Percentiles rank a stretch among this genome's conserved stretches.
phyloP scores from a whole-genome alignment of 2,113 vertebrate species.

The Peromyscus maniculatus region DNA sequence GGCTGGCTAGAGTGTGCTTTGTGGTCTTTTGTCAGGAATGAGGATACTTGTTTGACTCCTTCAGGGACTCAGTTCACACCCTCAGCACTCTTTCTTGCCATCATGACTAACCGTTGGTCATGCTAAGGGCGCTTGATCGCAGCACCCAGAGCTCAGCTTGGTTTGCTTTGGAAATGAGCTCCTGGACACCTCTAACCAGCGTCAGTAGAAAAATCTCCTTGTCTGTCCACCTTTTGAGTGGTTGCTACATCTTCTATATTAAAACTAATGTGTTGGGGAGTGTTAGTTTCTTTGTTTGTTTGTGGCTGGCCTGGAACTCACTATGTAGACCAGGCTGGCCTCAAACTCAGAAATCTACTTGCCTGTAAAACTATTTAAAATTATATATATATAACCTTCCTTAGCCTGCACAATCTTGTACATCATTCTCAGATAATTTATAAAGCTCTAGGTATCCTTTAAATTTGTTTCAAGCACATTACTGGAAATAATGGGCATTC shows the following conservation, averaged over 20 bases:
- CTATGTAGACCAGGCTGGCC: not conserved
- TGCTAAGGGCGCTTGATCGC: not conserved
- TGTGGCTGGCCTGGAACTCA: not conserved
- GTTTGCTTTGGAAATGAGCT: slow-evolving; percentile 1
- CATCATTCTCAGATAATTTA: slow-evolving; percentile 53
- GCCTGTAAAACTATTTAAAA: not conserved
- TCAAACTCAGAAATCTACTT: not conserved
- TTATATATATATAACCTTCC: slow-evolving; percentile 1
- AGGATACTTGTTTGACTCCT: slow-evolving; percentile 19
- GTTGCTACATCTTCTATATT: slow-evolving; percentile 53
- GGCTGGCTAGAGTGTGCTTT: not conserved
- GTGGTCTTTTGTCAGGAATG: slow-evolving; percentile 6
- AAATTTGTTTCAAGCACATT: slow-evolving; percentile 59
- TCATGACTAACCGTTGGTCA: not conserved
- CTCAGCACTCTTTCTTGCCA: not conserved
- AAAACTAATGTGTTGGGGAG: slow-evolving; percentile 5
- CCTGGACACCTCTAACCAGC: not conserved
- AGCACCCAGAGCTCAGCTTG: slow-evolving; percentile 16
- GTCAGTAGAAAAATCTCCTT: not conserved
- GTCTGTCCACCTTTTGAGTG: slow-evolving; percentile 13
- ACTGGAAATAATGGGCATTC: not conserved
- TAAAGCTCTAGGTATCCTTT: slow-evolving; percentile 52
- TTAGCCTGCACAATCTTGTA: not conserved
- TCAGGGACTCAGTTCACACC: not conserved
- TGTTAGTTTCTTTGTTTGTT: not conserved